Evolutionary conservation across 1,140 invertebrate genomes (phyloP).

Genomic region (Himalopsyche phryganea): DNA sequence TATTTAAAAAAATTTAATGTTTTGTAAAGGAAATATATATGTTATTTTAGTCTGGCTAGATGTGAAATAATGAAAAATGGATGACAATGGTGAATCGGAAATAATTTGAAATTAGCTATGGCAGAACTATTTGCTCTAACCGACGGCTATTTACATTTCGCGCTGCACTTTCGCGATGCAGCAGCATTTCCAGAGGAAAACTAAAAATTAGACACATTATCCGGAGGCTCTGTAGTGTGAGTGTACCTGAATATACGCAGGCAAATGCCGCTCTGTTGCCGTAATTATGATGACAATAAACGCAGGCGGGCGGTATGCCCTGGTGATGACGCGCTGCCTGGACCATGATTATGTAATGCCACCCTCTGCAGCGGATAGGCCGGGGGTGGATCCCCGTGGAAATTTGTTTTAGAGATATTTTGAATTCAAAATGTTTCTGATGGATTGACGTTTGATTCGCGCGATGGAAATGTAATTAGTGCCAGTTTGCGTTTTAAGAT

Average conservation of each 20-base stretch:
- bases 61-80: no score
- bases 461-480: slow-evolving; percentile 20
- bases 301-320: slow-evolving; percentile 8
- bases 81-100: neutral
- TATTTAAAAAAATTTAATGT: no score
- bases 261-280: slow-evolving; percentile 13
- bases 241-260: slow-evolving; percentile 10
- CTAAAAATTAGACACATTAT: slow-evolving; percentile 34
- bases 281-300: slow-evolving; percentile 31
- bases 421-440: slow-evolving; percentile 19
- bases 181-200: slow-evolving; percentile 19
- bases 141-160: slow-evolving; percentile 24
- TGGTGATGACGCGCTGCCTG: slow-evolving; percentile 16
- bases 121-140: slow-evolving; percentile 15
- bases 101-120: slow-evolving; percentile 10
- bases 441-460: slow-evolving; percentile 19
- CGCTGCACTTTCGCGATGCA: slow-evolving; percentile 20
- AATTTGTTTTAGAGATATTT: slow-evolving; percentile 25
- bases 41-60: no score
- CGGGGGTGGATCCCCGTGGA: neutral
- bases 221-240: no score
- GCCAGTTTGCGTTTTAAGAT: neutral
- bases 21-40: no score
- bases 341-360: neutral
- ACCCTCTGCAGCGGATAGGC: neutral